phyloP scores from a whole-genome alignment of 1,140 invertebrate species.

The Andrena cerasifolii region DNA sequence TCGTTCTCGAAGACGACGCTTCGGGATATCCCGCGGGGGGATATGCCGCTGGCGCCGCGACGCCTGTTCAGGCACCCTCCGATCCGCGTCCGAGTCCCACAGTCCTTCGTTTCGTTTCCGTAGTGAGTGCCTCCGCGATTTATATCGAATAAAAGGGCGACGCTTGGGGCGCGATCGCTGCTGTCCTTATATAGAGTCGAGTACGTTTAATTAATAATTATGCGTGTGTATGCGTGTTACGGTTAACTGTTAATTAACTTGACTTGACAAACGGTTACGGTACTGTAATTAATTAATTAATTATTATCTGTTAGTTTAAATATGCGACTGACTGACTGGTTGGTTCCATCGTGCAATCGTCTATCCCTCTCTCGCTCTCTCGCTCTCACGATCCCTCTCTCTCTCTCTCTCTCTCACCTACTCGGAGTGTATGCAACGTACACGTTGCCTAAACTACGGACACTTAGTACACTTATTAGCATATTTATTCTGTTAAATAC shows the following conservation, averaged over 20 bases:
- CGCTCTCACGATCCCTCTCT: slow-evolving; percentile 35
- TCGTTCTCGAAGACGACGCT: too few relatives aligned
- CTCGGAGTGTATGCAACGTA: slow-evolving; percentile 78
- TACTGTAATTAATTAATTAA: slow-evolving; percentile 79
- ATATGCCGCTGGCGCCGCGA: neutral
- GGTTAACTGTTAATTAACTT: slow-evolving; percentile 80
- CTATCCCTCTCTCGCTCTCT: slow-evolving; percentile 36
- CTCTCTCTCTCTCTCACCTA: slow-evolving; percentile 64
- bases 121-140: slow-evolving; percentile 82
- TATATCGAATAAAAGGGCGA: slow-evolving; percentile 69
- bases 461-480: slow-evolving; percentile 82
- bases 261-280: slow-evolving; percentile 78
- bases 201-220: slow-evolving; percentile 79
- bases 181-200: slow-evolving; percentile 68
- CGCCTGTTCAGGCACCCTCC: neutral
- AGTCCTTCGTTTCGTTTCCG: slow-evolving; percentile 69
- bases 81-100: slow-evolving; percentile 39
- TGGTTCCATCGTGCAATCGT: slow-evolving; percentile 73
- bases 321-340: slow-evolving; percentile 67
- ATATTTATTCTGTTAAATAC: slow-evolving; percentile 77
- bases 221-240: slow-evolving; percentile 74
- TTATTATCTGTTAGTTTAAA: slow-evolving; percentile 79
- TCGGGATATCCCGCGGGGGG: too few relatives aligned
- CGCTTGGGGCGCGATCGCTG: slow-evolving; percentile 67
- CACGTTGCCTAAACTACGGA: slow-evolving; percentile 80